These are phyloP conservation scores for Helicoverpa zea DNA, from an alignment of 1,140 invertebrate species.

Conservation along the genomic window DNA sequence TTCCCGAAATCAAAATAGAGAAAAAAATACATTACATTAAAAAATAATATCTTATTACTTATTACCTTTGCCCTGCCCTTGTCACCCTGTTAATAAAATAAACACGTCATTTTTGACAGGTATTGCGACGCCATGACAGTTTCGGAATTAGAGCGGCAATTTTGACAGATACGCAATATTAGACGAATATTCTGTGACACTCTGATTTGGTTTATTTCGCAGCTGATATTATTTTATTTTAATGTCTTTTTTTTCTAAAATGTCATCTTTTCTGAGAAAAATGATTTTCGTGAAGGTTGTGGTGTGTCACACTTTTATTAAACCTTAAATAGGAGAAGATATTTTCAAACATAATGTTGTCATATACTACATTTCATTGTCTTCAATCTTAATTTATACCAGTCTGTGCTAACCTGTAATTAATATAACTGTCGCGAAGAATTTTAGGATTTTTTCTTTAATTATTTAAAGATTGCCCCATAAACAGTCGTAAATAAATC, in stretches of 20 bases:
- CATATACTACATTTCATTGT: too few relatives aligned
- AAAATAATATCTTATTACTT: slow-evolving; percentile 7
- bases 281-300: not conserved
- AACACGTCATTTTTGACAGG: slow-evolving; percentile 52
- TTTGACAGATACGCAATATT: slow-evolving; percentile 51
- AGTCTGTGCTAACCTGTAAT: too few relatives aligned
- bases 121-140: slow-evolving; percentile 56
- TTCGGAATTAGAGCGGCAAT: slow-evolving; percentile 44
- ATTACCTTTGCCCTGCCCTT: slow-evolving; percentile 33
- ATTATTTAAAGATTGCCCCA: too few relatives aligned
- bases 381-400: too few relatives aligned
- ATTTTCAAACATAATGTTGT: too few relatives aligned
- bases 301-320: too few relatives aligned
- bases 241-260: not conserved
- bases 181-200: not conserved
- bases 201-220: slow-evolving; percentile 4
- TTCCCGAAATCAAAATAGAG: slow-evolving; percentile 4
- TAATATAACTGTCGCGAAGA: too few relatives aligned
- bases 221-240: not conserved
- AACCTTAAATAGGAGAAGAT: too few relatives aligned
- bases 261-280: not conserved
- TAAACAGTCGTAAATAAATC: too few relatives aligned
- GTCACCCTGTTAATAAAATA: slow-evolving; percentile 53
- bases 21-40: slow-evolving; percentile 8
- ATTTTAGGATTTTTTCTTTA: too few relatives aligned